Percentiles rank a stretch among this genome's conserved stretches.
phyloP scores from a whole-genome alignment of 2,888 invertebrate species.

The Orthosia gothica region DNA sequence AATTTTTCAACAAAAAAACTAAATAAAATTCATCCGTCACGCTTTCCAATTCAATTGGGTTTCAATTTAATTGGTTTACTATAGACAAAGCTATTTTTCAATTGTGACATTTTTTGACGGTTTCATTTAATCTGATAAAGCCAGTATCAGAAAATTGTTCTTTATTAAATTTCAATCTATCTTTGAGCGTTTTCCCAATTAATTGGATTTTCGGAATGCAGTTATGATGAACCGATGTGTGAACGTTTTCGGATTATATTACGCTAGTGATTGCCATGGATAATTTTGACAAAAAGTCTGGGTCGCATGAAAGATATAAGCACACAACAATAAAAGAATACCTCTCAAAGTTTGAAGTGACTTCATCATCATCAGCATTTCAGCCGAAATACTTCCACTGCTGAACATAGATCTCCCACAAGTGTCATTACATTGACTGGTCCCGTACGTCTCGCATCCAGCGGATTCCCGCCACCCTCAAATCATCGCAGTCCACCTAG shows the following conservation, averaged over 20 bases:
- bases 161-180: conserved; percentile 58
- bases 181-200: conserved; percentile 11
- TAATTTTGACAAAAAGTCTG: neutral
- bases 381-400: too few relatives aligned
- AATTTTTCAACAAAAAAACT: conserved; percentile 69
- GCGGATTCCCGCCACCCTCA: too few relatives aligned
- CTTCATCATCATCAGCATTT: neutral
- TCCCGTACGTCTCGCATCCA: too few relatives aligned
- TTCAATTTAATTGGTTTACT: conserved; percentile 85
- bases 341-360: neutral
- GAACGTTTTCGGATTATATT: neutral
- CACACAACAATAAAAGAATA: neutral
- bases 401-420: too few relatives aligned
- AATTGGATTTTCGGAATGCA: conserved; percentile 22
- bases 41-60: conserved; percentile 76
- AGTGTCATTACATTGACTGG: too few relatives aligned
- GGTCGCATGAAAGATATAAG: neutral
- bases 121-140: conserved; percentile 82
- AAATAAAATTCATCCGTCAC: conserved; percentile 75
- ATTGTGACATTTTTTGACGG: conserved; percentile 75
- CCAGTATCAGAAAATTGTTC: conserved; percentile 71
- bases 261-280: neutral
- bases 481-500: too few relatives aligned
- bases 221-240: conserved; percentile 10
- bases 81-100: conserved; percentile 82